phyloP scores from a whole-genome alignment of 2,888 invertebrate species.

The Diaphora mendica region DNA sequence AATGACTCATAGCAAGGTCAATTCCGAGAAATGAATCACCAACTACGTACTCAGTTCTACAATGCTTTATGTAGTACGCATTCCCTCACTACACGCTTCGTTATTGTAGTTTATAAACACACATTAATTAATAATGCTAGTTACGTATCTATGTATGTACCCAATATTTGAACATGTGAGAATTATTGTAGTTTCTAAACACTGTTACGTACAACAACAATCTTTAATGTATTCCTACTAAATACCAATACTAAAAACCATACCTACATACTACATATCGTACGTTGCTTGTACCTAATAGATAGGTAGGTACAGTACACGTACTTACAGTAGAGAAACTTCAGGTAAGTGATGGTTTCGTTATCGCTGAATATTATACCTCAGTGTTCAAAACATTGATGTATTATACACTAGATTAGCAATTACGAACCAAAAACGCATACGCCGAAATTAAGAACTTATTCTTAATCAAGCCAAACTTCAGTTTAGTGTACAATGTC shows the following conservation, averaged over 20 bases:
- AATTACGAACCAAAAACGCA: too few relatives aligned
- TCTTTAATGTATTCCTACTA: background rate
- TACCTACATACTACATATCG: background rate
- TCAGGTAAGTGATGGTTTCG: background rate
- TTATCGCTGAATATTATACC: background rate
- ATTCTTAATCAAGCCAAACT: too few relatives aligned
- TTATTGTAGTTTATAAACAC: conserved; percentile 64
- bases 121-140: conserved; percentile 36
- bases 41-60: conserved; percentile 81
- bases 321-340: background rate
- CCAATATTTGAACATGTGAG: background rate
- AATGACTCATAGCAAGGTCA: conserved; percentile 88
- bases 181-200: background rate
- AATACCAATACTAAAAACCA: background rate
- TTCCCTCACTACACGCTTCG: conserved; percentile 72
- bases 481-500: too few relatives aligned
- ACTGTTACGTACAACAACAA: background rate
- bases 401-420: too few relatives aligned
- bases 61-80: conserved; percentile 81
- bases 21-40: conserved; percentile 87
- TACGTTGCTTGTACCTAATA: too few relatives aligned
- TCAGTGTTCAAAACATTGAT: background rate
- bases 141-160: background rate
- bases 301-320: too few relatives aligned
- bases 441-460: too few relatives aligned